These are phyloP conservation scores for Rhynchotus rufescens DNA, from an alignment of 2,797 vertebrate species.

Conservation along the genomic window DNA sequence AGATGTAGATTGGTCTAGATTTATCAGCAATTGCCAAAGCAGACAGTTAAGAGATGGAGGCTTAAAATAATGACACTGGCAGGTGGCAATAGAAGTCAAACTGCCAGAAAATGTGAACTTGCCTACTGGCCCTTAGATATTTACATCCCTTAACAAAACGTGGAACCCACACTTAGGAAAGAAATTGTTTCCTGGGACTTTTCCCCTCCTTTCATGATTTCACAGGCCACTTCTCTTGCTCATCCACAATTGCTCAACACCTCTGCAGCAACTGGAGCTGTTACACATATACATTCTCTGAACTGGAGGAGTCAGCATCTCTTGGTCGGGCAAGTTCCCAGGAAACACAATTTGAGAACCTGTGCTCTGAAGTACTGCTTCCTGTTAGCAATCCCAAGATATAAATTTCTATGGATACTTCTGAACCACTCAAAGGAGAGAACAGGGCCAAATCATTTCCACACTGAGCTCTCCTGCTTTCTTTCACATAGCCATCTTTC, in stretches of 20 bases:
- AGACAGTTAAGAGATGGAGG: not conserved
- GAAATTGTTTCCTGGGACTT: not conserved
- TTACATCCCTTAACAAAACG: not conserved
- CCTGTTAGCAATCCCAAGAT: not conserved
- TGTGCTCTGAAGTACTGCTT: not conserved
- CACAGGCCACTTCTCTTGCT: not conserved
- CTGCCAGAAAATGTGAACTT: not conserved
- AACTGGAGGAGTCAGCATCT: not conserved
- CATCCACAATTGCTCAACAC: not conserved
- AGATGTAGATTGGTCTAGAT: not conserved
- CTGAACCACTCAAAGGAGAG: not conserved
- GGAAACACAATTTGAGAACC: accelerated
- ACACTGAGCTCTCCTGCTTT: not conserved
- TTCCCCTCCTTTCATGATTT: not conserved
- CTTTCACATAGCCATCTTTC: not conserved
- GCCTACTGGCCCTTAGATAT: not conserved
- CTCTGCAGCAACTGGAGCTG: not conserved
- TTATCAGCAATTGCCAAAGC: not conserved
- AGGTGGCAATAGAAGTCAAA: conserved; percentile 5
- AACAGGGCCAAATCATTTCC: not conserved
- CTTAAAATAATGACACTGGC: not conserved
- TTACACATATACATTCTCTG: not conserved
- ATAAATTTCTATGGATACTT: not conserved
- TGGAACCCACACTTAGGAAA: not conserved
- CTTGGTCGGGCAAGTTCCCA: not conserved